These are phyloP conservation scores for human (Homo sapiens) DNA, from an alignment of 2,113 vertebrate species.

Conservation along the genomic window GRCh38 chr4:174136001-174136500, in stretches of 20 bases:
- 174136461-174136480: constrained; percentile 76
- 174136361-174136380: constrained; percentile 86
- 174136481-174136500: constrained; percentile 68
- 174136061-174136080: constrained; percentile 79
- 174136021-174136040: constrained; percentile 77
- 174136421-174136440: constrained; percentile 82
- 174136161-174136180: constrained; percentile 87
- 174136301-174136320: constrained; percentile 84
- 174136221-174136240: constrained; percentile 86
- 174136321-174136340: constrained; percentile 87
- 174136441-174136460: constrained; percentile 78
- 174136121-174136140: constrained; percentile 91
- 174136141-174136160: constrained; percentile 88
- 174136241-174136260: constrained; percentile 87
- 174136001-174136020: constrained; percentile 80
- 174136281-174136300: constrained; percentile 89
- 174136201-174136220: constrained; percentile 86
- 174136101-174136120: constrained; percentile 83
- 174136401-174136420: constrained; percentile 91
- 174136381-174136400: constrained; percentile 89
- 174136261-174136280: constrained; percentile 86
- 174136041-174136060: constrained; percentile 75
- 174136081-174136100: constrained; percentile 79
- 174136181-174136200: constrained; percentile 87
- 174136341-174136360: constrained; percentile 90